Evolutionary conservation across 2,797 vertebrate species (phyloP).

Genomic region (Lemur catta): DNA sequence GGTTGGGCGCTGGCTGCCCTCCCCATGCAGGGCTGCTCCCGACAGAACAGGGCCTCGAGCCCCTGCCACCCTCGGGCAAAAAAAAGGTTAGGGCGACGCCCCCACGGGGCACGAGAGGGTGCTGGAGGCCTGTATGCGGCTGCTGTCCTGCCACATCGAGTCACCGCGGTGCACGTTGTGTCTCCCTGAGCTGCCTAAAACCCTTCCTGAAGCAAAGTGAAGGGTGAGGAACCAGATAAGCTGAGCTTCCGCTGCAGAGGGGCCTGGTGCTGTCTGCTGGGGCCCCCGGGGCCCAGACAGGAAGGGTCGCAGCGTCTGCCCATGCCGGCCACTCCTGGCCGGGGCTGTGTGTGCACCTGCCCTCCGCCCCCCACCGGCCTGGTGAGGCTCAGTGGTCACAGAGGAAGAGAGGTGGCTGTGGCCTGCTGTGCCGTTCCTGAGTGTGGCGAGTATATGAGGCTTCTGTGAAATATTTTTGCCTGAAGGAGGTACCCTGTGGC

Average conservation of each 20-base stretch:
- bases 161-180: background rate
- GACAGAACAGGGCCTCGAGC: too few species aligned
- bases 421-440: too few species aligned
- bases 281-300: background rate
- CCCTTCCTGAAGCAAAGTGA: background rate
- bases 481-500: background rate
- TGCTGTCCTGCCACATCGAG: background rate
- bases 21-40: background rate
- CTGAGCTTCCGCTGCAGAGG: background rate
- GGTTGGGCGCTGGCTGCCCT: background rate
- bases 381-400: background rate
- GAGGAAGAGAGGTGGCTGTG: too few species aligned
- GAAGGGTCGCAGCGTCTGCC: background rate
- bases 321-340: background rate
- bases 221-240: too few species aligned
- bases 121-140: background rate
- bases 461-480: background rate
- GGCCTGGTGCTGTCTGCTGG: background rate
- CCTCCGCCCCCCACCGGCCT: too few species aligned
- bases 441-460: fast-evolving
- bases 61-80: too few species aligned
- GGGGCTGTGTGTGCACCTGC: background rate
- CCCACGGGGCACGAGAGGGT: background rate
- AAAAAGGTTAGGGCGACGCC: background rate
- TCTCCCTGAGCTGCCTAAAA: background rate